Evolutionary conservation across 2,113 vertebrate species (phyloP), one percentile per base, ranked within the genome.

Genomic region (Chamaea fasciata): DNA sequence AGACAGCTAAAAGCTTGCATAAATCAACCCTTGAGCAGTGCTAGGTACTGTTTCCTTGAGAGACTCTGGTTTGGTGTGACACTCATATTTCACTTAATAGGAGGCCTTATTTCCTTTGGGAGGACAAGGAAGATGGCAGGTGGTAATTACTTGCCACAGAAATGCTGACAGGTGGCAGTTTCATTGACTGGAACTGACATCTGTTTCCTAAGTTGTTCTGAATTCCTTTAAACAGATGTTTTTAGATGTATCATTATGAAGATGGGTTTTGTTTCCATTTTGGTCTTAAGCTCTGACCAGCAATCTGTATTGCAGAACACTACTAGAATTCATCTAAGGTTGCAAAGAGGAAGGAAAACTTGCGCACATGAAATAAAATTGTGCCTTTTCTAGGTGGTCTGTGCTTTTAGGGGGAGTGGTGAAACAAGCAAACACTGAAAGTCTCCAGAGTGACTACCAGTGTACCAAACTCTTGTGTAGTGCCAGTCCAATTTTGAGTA

Each of bases 121-220:
- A 94, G 87, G 73, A 68, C 49, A 26, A 65, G 57, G 71, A 83
- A 15, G 49, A 52, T 87, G 39, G 84, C 94, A 96, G 84, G 81
- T 95, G 85, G 88, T 90, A 96, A 95, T 96, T 95, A 88, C 52
- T 86, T 92, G 80, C 62, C 91, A 55, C 78, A 93, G 76, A 90
- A 97, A 87, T 82, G 77, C 87, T 92, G 83, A 77, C 94, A 97
- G 91, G 81, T 97, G 91, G 84, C 86, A 89, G 79, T 91, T 94
- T 88, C 80, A 87, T 74, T 89, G 78, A 57, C 89, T 79, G 77
- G 90, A 96, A 90, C 59, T 92, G 81, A 93, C 77, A 83, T 93
- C 74, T 91, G 77, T 57, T 50, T 87, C 71, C 53, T 74, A 69
- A 68, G 80, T 86, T 89, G 74, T 70, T 95, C 91, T 94, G 82